A percentile compares a stretch with the other conserved stretches of the same genome.
Conservation (phyloP, 1,140 invertebrate species). For the Hylaeus volcanicus region DNA sequence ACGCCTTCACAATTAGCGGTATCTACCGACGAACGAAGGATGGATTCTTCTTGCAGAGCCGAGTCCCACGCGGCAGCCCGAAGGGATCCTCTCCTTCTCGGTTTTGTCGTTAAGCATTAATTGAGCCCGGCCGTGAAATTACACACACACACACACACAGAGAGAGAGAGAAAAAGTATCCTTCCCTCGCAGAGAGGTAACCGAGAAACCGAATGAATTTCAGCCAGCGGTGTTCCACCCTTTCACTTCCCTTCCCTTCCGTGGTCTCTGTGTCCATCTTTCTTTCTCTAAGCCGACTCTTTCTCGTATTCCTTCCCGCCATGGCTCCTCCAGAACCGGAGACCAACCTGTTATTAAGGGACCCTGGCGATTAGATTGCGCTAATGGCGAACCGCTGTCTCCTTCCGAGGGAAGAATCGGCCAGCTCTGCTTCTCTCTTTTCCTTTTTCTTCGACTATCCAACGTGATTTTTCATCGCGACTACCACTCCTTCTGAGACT, state of each 20-base stretch:
- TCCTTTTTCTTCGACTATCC: conserved; percentile 6
- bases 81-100: conserved; percentile 23
- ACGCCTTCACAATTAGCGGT: conserved; percentile 66
- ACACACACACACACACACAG: too few relatives aligned
- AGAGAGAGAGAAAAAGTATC: conserved; percentile 40
- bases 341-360: conserved; percentile 69
- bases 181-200: conserved; percentile 43
- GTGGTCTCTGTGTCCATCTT: neutral
- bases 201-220: conserved; percentile 69
- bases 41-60: conserved; percentile 51
- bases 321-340: conserved; percentile 33
- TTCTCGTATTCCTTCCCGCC: conserved; percentile 37
- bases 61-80: conserved; percentile 53
- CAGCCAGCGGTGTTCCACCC: conserved; percentile 36
- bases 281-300: conserved; percentile 7
- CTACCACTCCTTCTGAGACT: neutral
- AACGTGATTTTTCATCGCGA: conserved; percentile 6
- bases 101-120: conserved; percentile 69
- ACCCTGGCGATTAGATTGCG: conserved; percentile 68
- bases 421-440: conserved; percentile 29
- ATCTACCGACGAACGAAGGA: conserved; percentile 46
- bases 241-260: conserved; percentile 12
- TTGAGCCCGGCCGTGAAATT: conserved; percentile 63
- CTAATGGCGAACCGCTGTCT: conserved; percentile 70
- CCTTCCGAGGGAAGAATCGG: conserved; percentile 50